These are phyloP conservation scores for Fopius arisanus DNA, from an alignment of 1,140 invertebrate genomes.

Conservation along the genomic window DNA sequence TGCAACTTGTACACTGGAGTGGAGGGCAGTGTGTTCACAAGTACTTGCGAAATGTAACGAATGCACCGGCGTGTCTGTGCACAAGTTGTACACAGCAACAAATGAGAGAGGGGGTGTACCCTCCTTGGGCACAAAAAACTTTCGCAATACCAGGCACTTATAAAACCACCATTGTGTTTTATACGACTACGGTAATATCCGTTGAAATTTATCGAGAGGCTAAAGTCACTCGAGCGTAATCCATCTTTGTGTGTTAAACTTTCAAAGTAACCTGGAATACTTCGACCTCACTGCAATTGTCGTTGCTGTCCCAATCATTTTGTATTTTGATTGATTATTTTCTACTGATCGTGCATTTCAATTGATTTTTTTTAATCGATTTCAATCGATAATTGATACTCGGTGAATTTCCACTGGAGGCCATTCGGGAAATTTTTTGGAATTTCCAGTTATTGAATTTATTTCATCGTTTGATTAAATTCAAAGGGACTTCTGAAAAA, in stretches of 20 bases:
- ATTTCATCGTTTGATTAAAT: too few relatives aligned
- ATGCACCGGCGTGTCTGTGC: neutral
- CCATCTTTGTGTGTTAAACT: conserved; percentile 7
- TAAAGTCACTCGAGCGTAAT: conserved; percentile 5
- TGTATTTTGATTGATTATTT: conserved; percentile 10
- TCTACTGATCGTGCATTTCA: neutral
- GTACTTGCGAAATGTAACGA: conserved; percentile 20
- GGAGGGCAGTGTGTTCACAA: neutral
- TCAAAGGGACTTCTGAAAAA: too few relatives aligned
- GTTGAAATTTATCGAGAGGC: conserved; percentile 10
- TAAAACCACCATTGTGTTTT: neutral
- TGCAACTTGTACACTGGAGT: neutral
- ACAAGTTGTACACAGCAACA: neutral
- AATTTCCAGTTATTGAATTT: neutral
- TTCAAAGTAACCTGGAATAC: neutral
- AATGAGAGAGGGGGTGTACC: neutral
- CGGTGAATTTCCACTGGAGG: neutral
- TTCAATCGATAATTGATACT: neutral
- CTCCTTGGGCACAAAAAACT: conserved; percentile 11
- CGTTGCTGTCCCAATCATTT: neutral
- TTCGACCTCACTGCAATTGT: conserved; percentile 1
- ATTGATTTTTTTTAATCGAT: neutral
- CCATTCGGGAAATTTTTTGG: neutral
- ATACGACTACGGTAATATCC: neutral
- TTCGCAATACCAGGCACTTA: conserved; percentile 1